A percentile compares a stretch with the other conserved stretches of the same genome.
These are phyloP conservation scores for Numida meleagris DNA, from an alignment of 2,113 vertebrate species.

Conservation along the genomic window DNA sequence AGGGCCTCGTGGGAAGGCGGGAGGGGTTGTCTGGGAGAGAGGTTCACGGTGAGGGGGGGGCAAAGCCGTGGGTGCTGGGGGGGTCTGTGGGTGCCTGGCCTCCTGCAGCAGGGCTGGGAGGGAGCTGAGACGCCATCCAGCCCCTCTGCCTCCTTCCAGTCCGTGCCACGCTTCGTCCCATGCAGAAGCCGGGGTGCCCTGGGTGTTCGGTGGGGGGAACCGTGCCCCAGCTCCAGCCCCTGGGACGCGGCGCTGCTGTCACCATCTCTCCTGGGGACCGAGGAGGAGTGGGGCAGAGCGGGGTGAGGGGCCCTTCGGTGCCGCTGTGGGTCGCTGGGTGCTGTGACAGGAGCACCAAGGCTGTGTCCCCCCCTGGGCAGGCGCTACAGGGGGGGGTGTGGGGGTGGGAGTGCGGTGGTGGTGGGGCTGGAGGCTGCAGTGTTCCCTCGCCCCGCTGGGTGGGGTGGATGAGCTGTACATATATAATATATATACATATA, in stretches of 20 bases:
- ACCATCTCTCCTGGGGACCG: not conserved
- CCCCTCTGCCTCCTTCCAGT: not conserved
- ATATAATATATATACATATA: not conserved
- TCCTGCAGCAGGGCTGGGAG: not conserved
- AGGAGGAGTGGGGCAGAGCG: no score
- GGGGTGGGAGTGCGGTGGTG: not conserved
- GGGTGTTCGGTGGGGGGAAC: not conserved
- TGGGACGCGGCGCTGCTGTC: not conserved
- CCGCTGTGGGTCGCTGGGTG: fast-evolving
- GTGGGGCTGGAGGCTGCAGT: not conserved
- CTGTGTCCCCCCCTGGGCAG: not conserved
- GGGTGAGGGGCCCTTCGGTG: fast-evolving
- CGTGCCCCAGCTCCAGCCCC: fast-evolving
- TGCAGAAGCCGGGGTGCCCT: not conserved
- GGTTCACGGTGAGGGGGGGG: not conserved
- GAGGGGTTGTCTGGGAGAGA: not conserved
- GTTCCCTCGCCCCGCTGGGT: not conserved
- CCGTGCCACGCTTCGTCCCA: not conserved
- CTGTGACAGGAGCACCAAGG: not conserved
- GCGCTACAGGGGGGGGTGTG: no score
- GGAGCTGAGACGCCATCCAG: fast-evolving
- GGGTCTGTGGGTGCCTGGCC: not conserved
- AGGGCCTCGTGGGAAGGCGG: not conserved
- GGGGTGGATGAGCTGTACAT: slow-evolving; percentile 12
- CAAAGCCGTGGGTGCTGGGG: not conserved